Base-by-base conservation (phyloP, 2,113 vertebrate genomes). In the Hystrix cristata region DNA sequence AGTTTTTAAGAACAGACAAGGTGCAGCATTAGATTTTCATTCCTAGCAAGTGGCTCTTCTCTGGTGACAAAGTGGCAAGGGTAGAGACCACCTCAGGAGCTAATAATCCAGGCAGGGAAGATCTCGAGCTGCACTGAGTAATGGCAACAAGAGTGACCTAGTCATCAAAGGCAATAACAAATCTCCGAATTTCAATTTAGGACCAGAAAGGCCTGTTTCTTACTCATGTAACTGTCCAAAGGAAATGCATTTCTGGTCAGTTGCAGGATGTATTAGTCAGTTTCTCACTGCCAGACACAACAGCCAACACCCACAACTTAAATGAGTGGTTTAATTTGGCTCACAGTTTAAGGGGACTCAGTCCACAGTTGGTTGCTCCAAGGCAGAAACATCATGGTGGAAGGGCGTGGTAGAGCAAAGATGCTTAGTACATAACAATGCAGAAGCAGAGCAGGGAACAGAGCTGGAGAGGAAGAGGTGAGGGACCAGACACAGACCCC, bases 1-100 rank as follows among this genome's bases (percentile, higher is more conserved):
- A 94, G 11, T 34, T 91, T 93, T 79, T 78, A 69, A 91, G 71
- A 94, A 64, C 25, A 46, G 59, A 87, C 53, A 62, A 89, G 18
- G 46, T 55, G 10, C 43, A 69, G 7, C 7, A 3, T n/a, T 53
- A 29, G 38, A 51, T 31, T 64, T 89, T 38, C 8, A 62, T 71
- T 88, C 85, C 60, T 25, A 55, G 29, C 71, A 55, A 3, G 5
- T 64, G 62, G 19, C 43, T 71, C 19, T 86, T 4, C 10, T 78
- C 53, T 60, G 29, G 31, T 76, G 76, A 79, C 64, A 10, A 34
- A 59, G 0, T 74, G 3, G 7, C 21, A 23, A 79, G 23, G 14
- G n/a, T 29, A 43, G 74, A 76, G 51, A 29, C 5, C 38, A 78
- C 15, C 25, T 53, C 21, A 83, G 76, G 21, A 81, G 29, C 85